These are phyloP conservation scores for Colaptes auratus DNA, from an alignment of 2,113 vertebrate species.

Conservation along the genomic window DNA sequence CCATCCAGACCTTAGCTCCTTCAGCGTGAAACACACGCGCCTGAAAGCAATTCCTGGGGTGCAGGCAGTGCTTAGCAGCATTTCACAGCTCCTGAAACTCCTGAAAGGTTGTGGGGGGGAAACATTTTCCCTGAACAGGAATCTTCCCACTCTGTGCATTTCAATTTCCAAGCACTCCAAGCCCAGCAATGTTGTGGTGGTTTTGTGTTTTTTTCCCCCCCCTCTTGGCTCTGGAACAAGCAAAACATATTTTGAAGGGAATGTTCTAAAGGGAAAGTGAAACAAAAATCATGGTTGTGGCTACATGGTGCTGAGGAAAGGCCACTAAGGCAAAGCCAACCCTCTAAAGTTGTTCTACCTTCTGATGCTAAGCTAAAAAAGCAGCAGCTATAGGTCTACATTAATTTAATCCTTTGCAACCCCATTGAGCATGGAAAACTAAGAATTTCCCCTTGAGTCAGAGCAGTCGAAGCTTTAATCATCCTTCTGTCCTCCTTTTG, in stretches of 20 bases:
- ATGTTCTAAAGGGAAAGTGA: not conserved
- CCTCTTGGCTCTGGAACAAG: not conserved
- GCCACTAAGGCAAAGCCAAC: not conserved
- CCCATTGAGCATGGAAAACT: not conserved
- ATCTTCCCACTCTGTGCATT: rapidly evolving
- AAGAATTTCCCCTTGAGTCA: not conserved
- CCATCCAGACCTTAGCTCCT: rapidly evolving
- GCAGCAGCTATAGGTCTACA: not conserved
- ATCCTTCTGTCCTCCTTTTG: not conserved
- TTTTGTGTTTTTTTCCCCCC: not conserved
- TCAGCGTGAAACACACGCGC: rapidly evolving
- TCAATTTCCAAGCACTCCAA: not conserved
- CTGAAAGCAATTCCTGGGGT: not conserved
- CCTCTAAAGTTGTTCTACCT: not conserved
- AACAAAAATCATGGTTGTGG: not conserved
- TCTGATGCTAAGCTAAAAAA: not conserved
- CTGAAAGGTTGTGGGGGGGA: not conserved
- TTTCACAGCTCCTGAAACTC: not conserved
- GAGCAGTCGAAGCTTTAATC: not conserved
- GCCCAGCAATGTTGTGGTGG: not conserved
- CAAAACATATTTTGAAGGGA: not conserved
- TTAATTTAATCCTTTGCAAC: not conserved
- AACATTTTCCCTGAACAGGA: not conserved
- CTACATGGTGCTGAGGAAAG: not conserved
- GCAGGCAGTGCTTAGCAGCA: rapidly evolving